Base-by-base conservation (phyloP, 2,888 invertebrate species). In the Biston betularia region DNA sequence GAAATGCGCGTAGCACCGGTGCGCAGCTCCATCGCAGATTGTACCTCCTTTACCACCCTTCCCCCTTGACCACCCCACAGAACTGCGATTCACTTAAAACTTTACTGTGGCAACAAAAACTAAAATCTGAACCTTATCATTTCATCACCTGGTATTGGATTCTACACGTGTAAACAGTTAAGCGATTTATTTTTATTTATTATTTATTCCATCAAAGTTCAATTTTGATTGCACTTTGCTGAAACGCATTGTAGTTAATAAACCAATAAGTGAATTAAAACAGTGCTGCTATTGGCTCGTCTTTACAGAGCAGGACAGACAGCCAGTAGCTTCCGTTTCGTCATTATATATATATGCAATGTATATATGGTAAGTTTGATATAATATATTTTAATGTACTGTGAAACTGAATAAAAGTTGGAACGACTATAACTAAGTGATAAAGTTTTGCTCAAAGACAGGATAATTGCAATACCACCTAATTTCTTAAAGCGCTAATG, bases 41-140 rank as follows among this genome's bases (percentile, higher is more conserved):
- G 33, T 0, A 6, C 54, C 54, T 42, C 59, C 52, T 42, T 33
- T 50, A 8, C 24, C 38, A 12, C 11, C 46, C 15, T 50, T 14
- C 50, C 12, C 60, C 35, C 24, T 6, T 6, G 7, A 12, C 14
- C 56, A 52, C 24, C 52, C 40, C 34, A 59, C 46, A 53, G 12
- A 52, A 34, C n/a, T 34, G 50, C 45, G 45, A 58, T 53, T 52
- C 24, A 64, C 0, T 58, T 34, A 11, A 57, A 64, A 58, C 63
- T 64, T 58, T 64, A 64, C 40, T 46, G 52, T 9, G 14, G n/a
- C 3, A 38, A 33, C 14, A 42, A 64, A 58, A 38, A 53, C 10
- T 42, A 15, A 42, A 45, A 45, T 34, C 14, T 6, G 40, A 15
- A 40, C 40, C 11, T 15, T 9, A 24, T 14, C 34, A 52, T 8